Base-by-base conservation (phyloP, 2,888 invertebrate species). In the Clistopyga incitator region DNA sequence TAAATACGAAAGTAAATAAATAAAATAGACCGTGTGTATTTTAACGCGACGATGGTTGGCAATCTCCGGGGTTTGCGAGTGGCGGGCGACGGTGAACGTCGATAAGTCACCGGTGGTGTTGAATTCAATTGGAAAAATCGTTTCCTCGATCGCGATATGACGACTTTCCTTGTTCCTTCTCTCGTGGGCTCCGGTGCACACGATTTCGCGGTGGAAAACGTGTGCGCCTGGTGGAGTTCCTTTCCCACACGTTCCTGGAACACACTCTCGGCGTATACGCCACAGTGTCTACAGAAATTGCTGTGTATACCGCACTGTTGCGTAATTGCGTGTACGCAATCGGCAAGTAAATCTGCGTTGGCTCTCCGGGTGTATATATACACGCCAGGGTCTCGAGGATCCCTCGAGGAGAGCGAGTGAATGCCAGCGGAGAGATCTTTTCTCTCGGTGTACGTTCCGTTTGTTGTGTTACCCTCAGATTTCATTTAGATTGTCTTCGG, bases 281-380 rank as follows among this genome's bases (percentile, higher is more conserved):
- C 61, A 8, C 59, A 59, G 45, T 74, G 47, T 61, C 20, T 74
- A 50, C 61, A 61, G 42, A 59, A 47, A 61, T 59, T 59, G 45
- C 72, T n/a, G 59, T 72, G 59, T 72, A 45, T 56, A 59, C 56
- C 72, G 52, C 59, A 47, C 59, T 45, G 76, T 88, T 86, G 86
- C 87, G 87, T 88, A 87, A 88, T 88, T 88, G 87, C 88, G 86
- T 88, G 87, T 81, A 82, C 82, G 68, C 76, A 85, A 88, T 88
- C 87, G 82, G 82, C 34, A 72, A 76, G 85, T 79, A 86, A 87
- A 88, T 88, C 88, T 87, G 77, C 77, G 47, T 78, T 74, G 78
- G 64, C 82, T 50, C 56, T 25, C 68, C 70, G 42, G 3, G 8
- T 38, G 34, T 38, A 38, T 38, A 38, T 38, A 38, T 70, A 25